Evolutionary conservation across 2,113 vertebrate species (phyloP), one percentile per base, ranked within the genome.

Genomic region (rat (Rattus norvegicus)): DNA sequence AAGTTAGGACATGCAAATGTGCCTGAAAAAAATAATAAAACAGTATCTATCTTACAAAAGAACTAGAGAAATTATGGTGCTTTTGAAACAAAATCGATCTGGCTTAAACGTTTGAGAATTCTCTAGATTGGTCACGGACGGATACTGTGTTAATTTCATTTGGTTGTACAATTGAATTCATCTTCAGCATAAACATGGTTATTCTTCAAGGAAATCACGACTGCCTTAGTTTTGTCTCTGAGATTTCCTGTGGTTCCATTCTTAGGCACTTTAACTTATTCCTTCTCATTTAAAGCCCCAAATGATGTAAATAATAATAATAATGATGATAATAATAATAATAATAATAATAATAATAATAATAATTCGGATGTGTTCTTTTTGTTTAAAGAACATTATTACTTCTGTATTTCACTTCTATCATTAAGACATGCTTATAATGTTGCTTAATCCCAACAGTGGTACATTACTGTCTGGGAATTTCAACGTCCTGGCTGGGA

Each of bases 61-160:
- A 87, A 24, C 72, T 36, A 67, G 65, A 63, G 3, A 56, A 56
- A 65, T 14, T 49, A 30, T 1, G 6, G 30, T 87, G 30, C 61
- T 36, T 69, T 86, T 93, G 63, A 88, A 43, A 30, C n/a, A 67
- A n/a, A 63, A 92, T 85, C 24, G 39, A 63, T 63, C n/a, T 95
- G 52, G 79, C 90, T 91, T 63, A 83, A 79, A 49, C 56, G 49
- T 69, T 67, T 73, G 65, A 84, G 87, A 75, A 73, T 84, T 87
- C 2, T 95, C 85, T 56, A 87, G 14, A n/a, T 20, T 77, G 14
- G 33, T 73, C 49, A 77, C n/a, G 52, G 14, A 85, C 54, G 39
- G 30, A 92, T 24, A 94, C 67, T n/a, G 88, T 59, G 39, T 61
- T 76, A 91, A 86, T 86, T 94, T 92, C 22, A 86, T 86, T 90